Evolutionary conservation across 2,113 vertebrate species (phyloP).

Genomic region (Thomomys bottae): DNA sequence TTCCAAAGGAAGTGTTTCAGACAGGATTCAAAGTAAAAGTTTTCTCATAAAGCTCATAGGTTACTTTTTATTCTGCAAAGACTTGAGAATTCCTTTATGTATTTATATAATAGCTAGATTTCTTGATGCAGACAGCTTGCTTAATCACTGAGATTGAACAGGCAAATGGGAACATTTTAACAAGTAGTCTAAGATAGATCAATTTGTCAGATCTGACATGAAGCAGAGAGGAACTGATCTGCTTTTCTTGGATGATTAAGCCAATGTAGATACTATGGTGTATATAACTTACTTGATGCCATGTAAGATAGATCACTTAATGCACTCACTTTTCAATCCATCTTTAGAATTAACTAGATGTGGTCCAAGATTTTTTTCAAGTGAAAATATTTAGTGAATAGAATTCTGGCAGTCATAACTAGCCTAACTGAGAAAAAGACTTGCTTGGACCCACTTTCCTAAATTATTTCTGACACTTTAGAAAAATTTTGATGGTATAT

Average conservation of each 20-base stretch:
- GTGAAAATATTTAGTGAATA: background rate
- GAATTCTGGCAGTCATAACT: background rate
- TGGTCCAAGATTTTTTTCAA: background rate
- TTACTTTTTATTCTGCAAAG: background rate
- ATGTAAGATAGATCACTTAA: constrained; percentile 48
- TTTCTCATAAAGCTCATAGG: background rate
- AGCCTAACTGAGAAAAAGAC: background rate
- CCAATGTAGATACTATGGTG: constrained; percentile 23
- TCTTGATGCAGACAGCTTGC: constrained; percentile 7
- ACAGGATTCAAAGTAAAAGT: background rate
- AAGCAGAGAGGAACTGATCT: constrained; percentile 39
- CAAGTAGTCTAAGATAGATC: constrained; percentile 52
- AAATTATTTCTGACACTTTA: background rate
- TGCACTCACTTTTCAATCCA: background rate
- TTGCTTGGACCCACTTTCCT: background rate
- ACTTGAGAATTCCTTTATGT: background rate
- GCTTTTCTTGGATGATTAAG: constrained; percentile 51
- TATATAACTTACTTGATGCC: constrained; percentile 42
- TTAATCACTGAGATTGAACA: constrained; percentile 55
- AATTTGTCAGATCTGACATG: constrained; percentile 63
- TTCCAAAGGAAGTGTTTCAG: background rate
- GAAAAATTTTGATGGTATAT: background rate
- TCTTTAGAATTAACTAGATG: constrained; percentile 43
- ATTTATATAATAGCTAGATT: background rate
- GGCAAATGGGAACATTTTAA: constrained; percentile 59